A percentile compares a stretch with the other conserved stretches of the same genome.
These are phyloP conservation scores for Gastrophysa polygoni DNA, from an alignment of 2,888 invertebrate species.

Conservation along the genomic window DNA sequence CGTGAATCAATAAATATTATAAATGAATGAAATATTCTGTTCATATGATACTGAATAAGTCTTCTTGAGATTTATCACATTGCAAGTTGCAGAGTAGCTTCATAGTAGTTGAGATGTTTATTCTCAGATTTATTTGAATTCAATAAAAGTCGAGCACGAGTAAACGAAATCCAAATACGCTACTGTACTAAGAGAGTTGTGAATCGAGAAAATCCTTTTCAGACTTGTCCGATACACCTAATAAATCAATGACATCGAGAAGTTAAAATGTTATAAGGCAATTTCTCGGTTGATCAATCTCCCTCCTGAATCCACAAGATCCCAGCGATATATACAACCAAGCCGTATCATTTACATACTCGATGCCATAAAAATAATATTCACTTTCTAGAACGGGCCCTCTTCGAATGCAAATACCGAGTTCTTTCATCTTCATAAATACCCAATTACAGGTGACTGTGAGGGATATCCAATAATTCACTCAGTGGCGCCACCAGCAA, in stretches of 20 bases:
- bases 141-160: too few relatives aligned
- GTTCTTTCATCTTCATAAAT: conserved; percentile 17
- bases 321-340: conserved; percentile 4
- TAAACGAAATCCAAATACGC: background rate
- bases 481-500: background rate
- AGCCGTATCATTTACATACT: conserved; percentile 13
- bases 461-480: conserved; percentile 25
- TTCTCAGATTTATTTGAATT: too few relatives aligned
- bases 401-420: conserved; percentile 24
- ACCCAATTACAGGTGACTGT: conserved; percentile 22
- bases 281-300: conserved; percentile 18
- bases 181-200: background rate
- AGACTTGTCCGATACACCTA: background rate
- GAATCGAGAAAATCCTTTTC: background rate
- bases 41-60: too few relatives aligned
- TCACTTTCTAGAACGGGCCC: conserved; percentile 13
- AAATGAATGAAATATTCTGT: too few relatives aligned
- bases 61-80: too few relatives aligned
- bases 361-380: conserved; percentile 14
- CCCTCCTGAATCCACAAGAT: conserved; percentile 9
- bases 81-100: too few relatives aligned
- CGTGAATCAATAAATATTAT: too few relatives aligned
- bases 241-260: background rate
- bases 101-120: too few relatives aligned
- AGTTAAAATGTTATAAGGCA: background rate